These are phyloP conservation scores for Formica selysi DNA, from an alignment of 1,140 invertebrate species.

Conservation along the genomic window DNA sequence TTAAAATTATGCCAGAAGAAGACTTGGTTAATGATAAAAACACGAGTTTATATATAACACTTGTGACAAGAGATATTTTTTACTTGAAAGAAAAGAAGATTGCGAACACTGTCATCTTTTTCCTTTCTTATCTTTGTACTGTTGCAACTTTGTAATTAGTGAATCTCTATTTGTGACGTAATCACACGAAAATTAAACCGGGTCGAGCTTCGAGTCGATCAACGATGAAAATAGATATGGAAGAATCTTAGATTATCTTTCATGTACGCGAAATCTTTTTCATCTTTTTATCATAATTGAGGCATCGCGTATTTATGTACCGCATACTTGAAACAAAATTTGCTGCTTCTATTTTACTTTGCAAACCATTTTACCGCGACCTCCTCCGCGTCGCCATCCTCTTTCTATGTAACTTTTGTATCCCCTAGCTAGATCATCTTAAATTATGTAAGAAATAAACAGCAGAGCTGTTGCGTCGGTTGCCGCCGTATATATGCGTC, in stretches of 20 bases:
- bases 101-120: not conserved
- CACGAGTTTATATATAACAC: not conserved
- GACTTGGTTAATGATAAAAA: not conserved
- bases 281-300: not conserved
- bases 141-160: slow-evolving; percentile 58
- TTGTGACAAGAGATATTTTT: not conserved
- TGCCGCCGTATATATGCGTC: not conserved
- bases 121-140: not conserved
- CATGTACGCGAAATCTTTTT: not conserved
- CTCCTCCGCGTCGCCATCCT: not conserved
- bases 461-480: slow-evolving; percentile 11
- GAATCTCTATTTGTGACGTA: not conserved
- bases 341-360: slow-evolving; percentile 7
- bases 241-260: not conserved
- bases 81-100: not conserved
- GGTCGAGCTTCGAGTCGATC: not conserved
- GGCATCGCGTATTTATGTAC: not conserved
- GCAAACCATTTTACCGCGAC: not conserved
- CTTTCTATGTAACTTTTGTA: slow-evolving; percentile 38
- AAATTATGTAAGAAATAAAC: slow-evolving; percentile 77
- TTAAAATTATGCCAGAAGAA: slow-evolving; percentile 6
- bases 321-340: slow-evolving; percentile 51
- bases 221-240: not conserved
- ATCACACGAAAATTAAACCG: not conserved
- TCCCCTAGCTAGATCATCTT: slow-evolving; percentile 36